These are phyloP conservation scores for Scotopteryx bipunctaria DNA, from an alignment of 2,888 invertebrate genomes.

Conservation along the genomic window DNA sequence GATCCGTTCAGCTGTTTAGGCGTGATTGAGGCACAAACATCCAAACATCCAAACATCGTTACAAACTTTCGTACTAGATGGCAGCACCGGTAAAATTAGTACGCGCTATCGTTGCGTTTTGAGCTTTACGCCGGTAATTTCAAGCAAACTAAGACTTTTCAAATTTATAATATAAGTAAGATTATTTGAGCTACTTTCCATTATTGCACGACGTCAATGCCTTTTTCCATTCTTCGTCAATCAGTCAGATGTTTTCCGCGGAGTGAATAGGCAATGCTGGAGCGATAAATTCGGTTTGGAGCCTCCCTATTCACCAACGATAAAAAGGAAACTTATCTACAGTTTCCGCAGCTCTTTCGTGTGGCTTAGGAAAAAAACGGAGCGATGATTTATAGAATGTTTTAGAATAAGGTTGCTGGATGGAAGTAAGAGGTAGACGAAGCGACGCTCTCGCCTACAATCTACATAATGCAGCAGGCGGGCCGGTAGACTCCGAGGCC, in stretches of 20 bases:
- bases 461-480: conserved; percentile 74
- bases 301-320: conserved; percentile 18
- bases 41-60: too few relatives aligned
- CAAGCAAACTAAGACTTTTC: too few relatives aligned
- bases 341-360: neutral
- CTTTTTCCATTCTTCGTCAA: conserved; percentile 41
- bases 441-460: conserved; percentile 60
- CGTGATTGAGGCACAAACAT: too few relatives aligned
- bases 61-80: too few relatives aligned
- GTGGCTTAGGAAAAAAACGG: neutral
- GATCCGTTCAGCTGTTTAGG: too few relatives aligned
- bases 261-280: conserved; percentile 77
- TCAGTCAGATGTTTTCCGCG: conserved; percentile 71
- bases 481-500: conserved; percentile 47
- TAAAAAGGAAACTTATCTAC: neutral
- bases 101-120: too few relatives aligned
- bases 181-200: conserved; percentile 14
- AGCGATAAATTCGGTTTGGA: conserved; percentile 78
- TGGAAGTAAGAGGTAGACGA: conserved; percentile 48
- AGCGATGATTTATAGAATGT: neutral
- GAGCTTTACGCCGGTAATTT: too few relatives aligned
- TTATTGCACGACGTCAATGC: conserved; percentile 15
- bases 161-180: too few relatives aligned
- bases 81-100: too few relatives aligned
- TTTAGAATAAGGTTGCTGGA: conserved; percentile 22